Conservation (phyloP, 2,113 vertebrate species). For the Phyllostomus discolor region DNA sequence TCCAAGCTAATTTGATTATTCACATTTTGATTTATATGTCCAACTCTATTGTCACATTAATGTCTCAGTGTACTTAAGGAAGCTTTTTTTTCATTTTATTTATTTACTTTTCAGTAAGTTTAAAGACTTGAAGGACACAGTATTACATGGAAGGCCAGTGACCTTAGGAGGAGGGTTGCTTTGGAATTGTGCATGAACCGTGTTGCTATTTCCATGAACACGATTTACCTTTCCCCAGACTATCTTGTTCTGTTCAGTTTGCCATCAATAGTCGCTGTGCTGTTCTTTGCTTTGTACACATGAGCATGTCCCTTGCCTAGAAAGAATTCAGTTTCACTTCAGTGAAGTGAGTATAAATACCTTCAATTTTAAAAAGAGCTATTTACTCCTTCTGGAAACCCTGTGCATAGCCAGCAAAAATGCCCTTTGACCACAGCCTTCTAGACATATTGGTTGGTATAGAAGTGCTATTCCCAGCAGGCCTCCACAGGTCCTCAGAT, state of each 20-base stretch:
- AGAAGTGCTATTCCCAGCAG: neutral
- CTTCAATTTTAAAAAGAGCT: neutral
- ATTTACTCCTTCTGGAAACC: neutral
- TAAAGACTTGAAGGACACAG: neutral
- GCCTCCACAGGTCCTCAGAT: neutral
- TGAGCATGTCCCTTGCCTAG: neutral
- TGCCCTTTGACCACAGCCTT: neutral
- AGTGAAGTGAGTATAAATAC: neutral
- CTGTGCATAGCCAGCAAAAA: neutral
- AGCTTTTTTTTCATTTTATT: neutral
- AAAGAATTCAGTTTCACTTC: neutral
- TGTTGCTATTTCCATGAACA: neutral
- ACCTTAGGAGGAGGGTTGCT: neutral
- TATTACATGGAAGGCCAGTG: neutral
- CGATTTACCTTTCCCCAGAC: neutral
- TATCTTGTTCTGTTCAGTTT: neutral
- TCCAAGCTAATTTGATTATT: neutral
- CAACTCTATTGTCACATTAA: neutral
- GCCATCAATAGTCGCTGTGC: neutral
- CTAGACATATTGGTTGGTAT: neutral
- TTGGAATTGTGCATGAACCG: neutral
- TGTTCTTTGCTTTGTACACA: neutral
- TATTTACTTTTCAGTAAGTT: neutral
- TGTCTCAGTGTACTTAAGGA: neutral
- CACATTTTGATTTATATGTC: neutral